These are phyloP conservation scores for Acropternis orthonyx DNA, from an alignment of 2,797 vertebrate species.

Conservation along the genomic window DNA sequence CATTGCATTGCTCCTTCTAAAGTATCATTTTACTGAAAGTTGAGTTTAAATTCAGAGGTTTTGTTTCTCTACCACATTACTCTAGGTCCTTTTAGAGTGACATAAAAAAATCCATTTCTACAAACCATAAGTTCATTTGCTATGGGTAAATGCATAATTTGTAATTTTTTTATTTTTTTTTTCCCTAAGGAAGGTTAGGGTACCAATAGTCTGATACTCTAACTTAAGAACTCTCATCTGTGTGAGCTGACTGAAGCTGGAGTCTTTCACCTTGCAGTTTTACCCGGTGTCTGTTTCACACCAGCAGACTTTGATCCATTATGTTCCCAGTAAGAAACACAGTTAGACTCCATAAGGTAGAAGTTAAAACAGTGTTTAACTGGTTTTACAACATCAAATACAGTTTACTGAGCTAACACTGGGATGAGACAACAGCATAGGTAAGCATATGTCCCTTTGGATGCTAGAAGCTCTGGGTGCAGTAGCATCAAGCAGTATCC, in stretches of 20 bases:
- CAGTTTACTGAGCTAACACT: not conserved
- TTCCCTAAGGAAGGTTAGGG: not conserved
- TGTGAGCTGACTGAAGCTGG: not conserved
- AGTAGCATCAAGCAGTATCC: not conserved
- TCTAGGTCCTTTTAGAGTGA: not conserved
- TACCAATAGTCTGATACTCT: not conserved
- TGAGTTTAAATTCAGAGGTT: not conserved
- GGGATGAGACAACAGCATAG: not conserved
- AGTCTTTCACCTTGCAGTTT: not conserved
- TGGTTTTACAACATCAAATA: not conserved
- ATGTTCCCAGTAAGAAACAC: not conserved
- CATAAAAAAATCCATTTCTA: not conserved
- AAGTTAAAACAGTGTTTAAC: not conserved
- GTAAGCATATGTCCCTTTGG: not conserved
- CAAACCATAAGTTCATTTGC: not conserved
- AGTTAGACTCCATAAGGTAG: not conserved
- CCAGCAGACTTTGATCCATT: not conserved
- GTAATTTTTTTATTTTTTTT: not conserved
- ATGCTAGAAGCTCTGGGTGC: not conserved
- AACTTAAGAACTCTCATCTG: not conserved
- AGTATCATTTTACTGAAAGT: not conserved
- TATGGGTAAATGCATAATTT: not conserved
- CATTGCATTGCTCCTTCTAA: not conserved
- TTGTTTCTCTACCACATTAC: not conserved
- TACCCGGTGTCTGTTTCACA: not conserved